phyloP scores from a whole-genome alignment of 2,113 vertebrate species.

The Callopanchax toddi region DNA sequence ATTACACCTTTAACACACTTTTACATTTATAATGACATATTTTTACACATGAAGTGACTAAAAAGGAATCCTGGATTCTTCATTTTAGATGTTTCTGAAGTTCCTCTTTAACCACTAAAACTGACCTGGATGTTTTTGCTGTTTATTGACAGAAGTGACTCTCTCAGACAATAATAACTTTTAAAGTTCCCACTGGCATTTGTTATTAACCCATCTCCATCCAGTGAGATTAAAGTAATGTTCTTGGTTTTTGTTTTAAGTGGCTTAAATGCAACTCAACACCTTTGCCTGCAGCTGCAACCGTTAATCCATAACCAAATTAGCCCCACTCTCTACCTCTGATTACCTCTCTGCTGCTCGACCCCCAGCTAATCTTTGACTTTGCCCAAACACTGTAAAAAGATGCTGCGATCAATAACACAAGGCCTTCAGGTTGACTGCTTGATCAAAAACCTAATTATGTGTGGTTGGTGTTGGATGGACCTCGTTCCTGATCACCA shows the following conservation, averaged over 20 bases:
- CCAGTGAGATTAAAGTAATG: too few species aligned
- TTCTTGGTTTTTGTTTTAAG: background rate
- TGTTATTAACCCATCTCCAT: too few species aligned
- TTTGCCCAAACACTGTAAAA: background rate
- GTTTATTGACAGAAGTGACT: too few species aligned
- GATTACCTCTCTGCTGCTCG: background rate
- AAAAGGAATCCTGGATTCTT: too few species aligned
- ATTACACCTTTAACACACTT: too few species aligned
- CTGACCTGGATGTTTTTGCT: too few species aligned
- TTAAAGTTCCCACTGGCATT: too few species aligned
- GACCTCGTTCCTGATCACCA: background rate
- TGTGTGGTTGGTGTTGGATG: background rate
- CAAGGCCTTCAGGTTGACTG: background rate
- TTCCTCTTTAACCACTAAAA: too few species aligned
- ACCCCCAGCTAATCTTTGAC: background rate
- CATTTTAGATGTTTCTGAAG: too few species aligned
- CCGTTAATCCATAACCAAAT: background rate
- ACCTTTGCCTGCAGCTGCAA: background rate
- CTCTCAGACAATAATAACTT: too few species aligned
- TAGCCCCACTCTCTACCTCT: background rate
- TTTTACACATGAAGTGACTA: too few species aligned
- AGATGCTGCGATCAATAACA: background rate
- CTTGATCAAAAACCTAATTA: background rate
- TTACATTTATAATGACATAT: too few species aligned
- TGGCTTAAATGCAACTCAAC: background rate